Evolutionary conservation across 1,140 invertebrate species (phyloP), one percentile per base, ranked within the genome.

Genomic region (Drosophila tani): DNA sequence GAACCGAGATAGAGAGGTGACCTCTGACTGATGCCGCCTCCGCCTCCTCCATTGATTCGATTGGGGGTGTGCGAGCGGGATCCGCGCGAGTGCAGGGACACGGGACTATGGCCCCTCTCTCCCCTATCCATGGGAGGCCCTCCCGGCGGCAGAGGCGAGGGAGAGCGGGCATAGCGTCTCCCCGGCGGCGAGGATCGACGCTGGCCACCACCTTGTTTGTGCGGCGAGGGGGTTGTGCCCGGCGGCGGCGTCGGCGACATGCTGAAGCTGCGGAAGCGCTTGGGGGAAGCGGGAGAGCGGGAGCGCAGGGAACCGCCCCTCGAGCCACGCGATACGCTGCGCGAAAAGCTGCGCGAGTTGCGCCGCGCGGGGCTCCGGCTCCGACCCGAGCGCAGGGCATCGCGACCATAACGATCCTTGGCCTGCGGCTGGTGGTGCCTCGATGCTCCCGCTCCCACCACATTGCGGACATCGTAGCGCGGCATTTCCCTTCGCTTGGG

Each of bases 351-450:
- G 6, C 69, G 58, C 38, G 81, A 82, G 5, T 27, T 66, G 2
- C 93, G 81, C 2, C 75, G 38, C 3, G 41, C 53, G 0, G 92
- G 91, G 14, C n/a, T n/a, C n/a, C 91, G 79, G 51, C 82, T 93
- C n/a, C 94, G 91, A 17, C 81, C 75, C 7, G 79, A 93, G 15
- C 94, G 93, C 4, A 93, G 93, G 27, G 94, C 94, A 92, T 97
- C 96, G n/a, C 96, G 93, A 0, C 96, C 96, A 93, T 97, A 97
- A 35, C 96, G 95, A 91, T 97, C 97, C 92, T 96, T 96, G 3
- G 55, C 6, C n/a, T 95, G 94, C 19, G 32, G 8, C 8, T 73
- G 80, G 27, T 82, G 74, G n/a, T 70, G 75, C 45, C 65, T 21
- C 55, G 94, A 93, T 0, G 95, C 95, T 68, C 96, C 96, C 14